Conservation (phyloP, 2,797 vertebrate genomes). For the Mionectes olivaceus region DNA sequence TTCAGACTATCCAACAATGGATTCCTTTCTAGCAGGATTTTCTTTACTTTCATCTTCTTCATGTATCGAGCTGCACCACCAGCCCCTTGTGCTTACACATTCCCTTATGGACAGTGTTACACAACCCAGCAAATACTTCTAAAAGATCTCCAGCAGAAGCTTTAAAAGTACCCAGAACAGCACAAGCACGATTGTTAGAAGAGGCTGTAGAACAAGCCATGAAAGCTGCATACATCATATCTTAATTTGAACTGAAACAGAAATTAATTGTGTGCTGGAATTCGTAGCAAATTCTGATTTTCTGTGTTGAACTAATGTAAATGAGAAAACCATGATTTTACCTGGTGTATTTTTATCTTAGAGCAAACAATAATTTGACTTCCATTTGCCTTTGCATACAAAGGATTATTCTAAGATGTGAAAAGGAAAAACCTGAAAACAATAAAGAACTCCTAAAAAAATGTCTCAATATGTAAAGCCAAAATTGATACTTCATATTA, state of each 20-base stretch:
- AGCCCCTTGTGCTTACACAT: background rate
- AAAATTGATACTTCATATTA: background rate
- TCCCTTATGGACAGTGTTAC: accelerated
- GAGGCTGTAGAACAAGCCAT: background rate
- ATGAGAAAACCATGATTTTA: background rate
- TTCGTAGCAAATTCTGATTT: background rate
- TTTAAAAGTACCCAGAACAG: background rate
- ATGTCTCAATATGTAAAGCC: background rate
- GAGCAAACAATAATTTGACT: background rate
- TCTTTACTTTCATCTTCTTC: background rate
- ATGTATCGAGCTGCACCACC: background rate
- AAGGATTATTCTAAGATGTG: background rate
- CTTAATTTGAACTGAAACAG: background rate
- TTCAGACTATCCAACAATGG: background rate
- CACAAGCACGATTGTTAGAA: background rate
- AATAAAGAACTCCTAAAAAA: background rate
- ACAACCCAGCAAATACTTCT: background rate
- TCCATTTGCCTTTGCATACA: background rate
- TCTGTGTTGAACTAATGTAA: background rate
- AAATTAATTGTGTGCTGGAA: background rate
- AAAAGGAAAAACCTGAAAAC: background rate
- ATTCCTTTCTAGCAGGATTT: background rate
- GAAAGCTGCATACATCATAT: accelerated
- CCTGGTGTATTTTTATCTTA: background rate
- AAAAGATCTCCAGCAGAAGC: background rate